Evolutionary conservation across 2,113 vertebrate genomes (phyloP).

Genomic region (Calidris pygmaea): DNA sequence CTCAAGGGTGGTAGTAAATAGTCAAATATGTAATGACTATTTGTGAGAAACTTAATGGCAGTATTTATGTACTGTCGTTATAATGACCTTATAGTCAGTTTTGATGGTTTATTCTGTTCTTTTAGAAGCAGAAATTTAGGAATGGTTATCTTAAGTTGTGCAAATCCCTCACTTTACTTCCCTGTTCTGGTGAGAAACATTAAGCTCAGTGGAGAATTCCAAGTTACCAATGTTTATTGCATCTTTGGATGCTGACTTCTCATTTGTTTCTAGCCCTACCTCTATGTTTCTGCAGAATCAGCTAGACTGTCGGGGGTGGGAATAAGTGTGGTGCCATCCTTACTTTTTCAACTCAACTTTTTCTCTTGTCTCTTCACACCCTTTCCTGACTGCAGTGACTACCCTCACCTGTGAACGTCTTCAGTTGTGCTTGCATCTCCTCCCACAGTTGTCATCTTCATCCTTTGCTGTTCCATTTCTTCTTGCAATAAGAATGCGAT

Average conservation of each 20-base stretch:
- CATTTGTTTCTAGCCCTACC: fast-evolving
- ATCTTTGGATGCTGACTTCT: background rate
- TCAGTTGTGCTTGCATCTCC: fast-evolving
- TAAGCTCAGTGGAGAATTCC: background rate
- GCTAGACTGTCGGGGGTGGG: background rate
- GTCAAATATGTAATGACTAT: background rate
- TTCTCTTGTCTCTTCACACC: background rate
- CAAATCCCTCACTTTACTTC: background rate
- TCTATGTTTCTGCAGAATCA: background rate
- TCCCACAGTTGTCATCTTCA: background rate
- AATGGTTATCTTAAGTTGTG: background rate
- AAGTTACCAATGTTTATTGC: background rate
- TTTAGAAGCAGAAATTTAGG: background rate
- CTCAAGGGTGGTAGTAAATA: background rate
- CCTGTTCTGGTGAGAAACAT: fast-evolving
- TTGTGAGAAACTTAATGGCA: background rate
- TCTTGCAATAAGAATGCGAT: background rate
- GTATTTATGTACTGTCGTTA: background rate
- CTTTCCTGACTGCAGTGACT: background rate
- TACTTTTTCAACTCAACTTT: background rate
- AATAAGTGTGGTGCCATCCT: background rate
- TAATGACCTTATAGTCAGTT: background rate
- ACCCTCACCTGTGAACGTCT: background rate
- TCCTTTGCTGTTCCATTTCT: background rate
- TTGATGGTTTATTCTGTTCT: background rate